Evolutionary conservation across 2,113 vertebrate species (phyloP).

Genomic region (Cinclus mexicanus): DNA sequence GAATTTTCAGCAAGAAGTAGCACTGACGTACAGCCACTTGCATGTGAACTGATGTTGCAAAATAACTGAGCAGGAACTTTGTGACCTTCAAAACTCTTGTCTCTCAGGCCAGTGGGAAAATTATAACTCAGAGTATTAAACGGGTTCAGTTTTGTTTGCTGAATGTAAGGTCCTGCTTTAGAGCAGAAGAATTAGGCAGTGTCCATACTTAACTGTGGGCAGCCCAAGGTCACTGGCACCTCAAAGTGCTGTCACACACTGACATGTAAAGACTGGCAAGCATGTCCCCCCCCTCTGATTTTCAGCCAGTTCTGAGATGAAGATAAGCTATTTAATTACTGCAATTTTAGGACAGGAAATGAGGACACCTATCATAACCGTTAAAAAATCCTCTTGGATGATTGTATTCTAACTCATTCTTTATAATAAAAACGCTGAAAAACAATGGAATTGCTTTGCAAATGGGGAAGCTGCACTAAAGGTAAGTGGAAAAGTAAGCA

Average conservation of each 20-base stretch:
- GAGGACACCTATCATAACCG: neutral
- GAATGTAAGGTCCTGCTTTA: neutral
- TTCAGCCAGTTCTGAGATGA: neutral
- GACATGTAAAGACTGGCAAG: neutral
- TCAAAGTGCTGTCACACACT: neutral
- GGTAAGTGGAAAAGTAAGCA: neutral
- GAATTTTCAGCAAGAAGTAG: neutral
- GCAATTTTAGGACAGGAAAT: slow-evolving; percentile 28
- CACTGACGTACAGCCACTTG: neutral
- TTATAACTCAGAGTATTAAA: neutral
- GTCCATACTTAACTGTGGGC: neutral
- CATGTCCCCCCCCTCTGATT: neutral
- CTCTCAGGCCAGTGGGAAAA: neutral
- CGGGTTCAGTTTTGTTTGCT: neutral
- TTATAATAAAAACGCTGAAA: neutral
- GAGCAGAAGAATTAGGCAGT: neutral
- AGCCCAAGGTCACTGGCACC: neutral
- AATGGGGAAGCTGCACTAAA: neutral
- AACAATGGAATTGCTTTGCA: neutral
- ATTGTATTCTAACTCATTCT: neutral
- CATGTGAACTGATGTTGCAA: neutral
- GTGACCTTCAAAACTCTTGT: neutral
- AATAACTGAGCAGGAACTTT: neutral
- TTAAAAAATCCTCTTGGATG: neutral
- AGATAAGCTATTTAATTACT: slow-evolving; percentile 27